These are phyloP conservation scores for Syncerus caffer DNA, from an alignment of 2,797 vertebrate genomes.

Conservation along the genomic window DNA sequence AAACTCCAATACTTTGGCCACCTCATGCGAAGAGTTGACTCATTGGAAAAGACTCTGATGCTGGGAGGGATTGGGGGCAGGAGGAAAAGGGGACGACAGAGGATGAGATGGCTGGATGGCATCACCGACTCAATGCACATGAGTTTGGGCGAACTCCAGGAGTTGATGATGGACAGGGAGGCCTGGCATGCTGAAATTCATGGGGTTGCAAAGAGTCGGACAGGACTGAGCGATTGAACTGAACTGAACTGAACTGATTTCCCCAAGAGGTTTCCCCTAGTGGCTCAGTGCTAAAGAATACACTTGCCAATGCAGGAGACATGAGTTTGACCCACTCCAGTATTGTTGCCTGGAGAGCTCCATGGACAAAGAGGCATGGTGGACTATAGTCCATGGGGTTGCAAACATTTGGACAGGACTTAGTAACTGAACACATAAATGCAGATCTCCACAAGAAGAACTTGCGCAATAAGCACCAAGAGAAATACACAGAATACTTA, in stretches of 20 bases:
- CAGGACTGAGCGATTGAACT: rapidly evolving
- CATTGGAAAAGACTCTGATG: too few species aligned
- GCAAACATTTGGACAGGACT: not conserved
- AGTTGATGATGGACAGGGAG: too few species aligned
- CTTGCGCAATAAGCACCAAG: not conserved
- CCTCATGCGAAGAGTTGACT: too few species aligned
- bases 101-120: too few species aligned
- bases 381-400: not conserved
- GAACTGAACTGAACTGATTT: too few species aligned
- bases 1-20: too few species aligned
- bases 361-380: not conserved
- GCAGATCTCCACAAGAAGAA: not conserved
- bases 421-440: not conserved
- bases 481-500: not conserved
- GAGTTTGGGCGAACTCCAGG: too few species aligned
- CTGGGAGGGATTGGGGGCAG: rapidly evolving
- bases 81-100: too few species aligned
- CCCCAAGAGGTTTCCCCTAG: not conserved
- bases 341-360: not conserved
- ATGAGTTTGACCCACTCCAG: not conserved
- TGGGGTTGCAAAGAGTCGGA: too few species aligned
- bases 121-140: rapidly evolving
- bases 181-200: too few species aligned
- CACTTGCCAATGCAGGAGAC: not conserved
- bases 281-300: not conserved